Evolutionary conservation across 1,140 invertebrate species (phyloP).

Genomic region (Nasonia giraulti): DNA sequence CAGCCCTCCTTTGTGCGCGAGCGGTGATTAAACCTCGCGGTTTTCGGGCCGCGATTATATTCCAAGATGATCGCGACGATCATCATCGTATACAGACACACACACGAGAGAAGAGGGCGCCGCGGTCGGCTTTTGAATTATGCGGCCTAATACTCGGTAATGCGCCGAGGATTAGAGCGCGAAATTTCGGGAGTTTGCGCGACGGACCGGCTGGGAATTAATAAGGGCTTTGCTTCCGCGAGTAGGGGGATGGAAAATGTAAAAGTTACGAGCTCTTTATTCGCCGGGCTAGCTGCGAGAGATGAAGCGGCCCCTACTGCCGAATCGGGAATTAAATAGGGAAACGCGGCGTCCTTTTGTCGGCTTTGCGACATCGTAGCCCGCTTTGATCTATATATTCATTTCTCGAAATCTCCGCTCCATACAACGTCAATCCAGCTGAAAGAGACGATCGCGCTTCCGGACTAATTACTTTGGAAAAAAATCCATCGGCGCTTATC

Average conservation of each 20-base stretch:
- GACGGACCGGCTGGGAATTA: slow-evolving; percentile 24
- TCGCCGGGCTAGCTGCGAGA: no score
- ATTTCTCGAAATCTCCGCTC: no score
- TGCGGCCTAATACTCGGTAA: slow-evolving; percentile 37
- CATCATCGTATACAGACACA: background rate
- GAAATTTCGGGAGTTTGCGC: slow-evolving; percentile 15
- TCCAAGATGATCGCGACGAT: background rate
- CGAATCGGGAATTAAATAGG: background rate
- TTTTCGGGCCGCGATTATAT: slow-evolving; percentile 13
- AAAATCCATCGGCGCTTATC: slow-evolving; percentile 20
- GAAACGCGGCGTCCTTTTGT: no score
- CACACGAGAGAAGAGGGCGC: background rate
- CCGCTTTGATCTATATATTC: no score
- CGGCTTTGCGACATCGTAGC: no score
- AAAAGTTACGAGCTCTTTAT: slow-evolving; percentile 24
- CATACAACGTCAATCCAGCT: no score
- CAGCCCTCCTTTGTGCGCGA: background rate
- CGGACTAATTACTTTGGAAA: slow-evolving; percentile 12
- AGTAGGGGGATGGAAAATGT: background rate
- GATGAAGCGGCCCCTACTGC: background rate
- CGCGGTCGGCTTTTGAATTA: slow-evolving; percentile 31
- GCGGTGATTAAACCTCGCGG: slow-evolving; percentile 12
- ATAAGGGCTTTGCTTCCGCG: slow-evolving; percentile 23
- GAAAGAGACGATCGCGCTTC: no score
- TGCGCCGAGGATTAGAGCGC: slow-evolving; percentile 36